Percentiles rank a stretch among this genome's conserved stretches.
Evolutionary conservation across 2,888 invertebrate species (phyloP).

Genomic region (Dryadula phaetusa): DNA sequence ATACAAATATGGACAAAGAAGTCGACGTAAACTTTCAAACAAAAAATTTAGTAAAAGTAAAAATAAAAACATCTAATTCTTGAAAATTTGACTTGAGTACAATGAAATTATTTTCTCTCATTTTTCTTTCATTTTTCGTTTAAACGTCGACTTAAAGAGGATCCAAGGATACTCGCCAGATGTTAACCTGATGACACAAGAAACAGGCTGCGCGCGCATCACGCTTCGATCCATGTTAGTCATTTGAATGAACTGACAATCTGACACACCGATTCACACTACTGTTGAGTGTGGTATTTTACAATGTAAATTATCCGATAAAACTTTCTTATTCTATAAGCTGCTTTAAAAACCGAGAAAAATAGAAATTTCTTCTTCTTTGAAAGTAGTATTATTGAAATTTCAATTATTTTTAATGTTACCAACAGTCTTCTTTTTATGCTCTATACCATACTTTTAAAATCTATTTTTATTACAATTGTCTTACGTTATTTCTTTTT

Average conservation of each 20-base stretch:
- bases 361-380: too few relatives aligned
- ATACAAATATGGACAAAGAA: background rate
- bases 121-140: constrained; percentile 34
- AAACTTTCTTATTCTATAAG: constrained; percentile 18
- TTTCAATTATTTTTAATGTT: too few relatives aligned
- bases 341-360: background rate
- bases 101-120: constrained; percentile 26
- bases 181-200: constrained; percentile 50
- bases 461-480: too few relatives aligned
- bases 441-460: too few relatives aligned
- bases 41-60: background rate
- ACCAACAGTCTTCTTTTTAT: too few relatives aligned
- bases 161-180: constrained; percentile 42
- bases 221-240: constrained; percentile 70
- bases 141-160: constrained; percentile 41
- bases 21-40: background rate
- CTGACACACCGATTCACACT: constrained; percentile 60
- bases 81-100: constrained; percentile 1
- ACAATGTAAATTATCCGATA: constrained; percentile 17
- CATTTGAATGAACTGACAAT: constrained; percentile 77
- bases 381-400: too few relatives aligned
- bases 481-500: too few relatives aligned
- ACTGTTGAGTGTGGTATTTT: constrained; percentile 54
- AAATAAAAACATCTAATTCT: background rate
- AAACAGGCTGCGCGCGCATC: constrained; percentile 72